Percentiles rank a stretch among this genome's conserved stretches.
phyloP scores from a whole-genome alignment of 2,888 invertebrate species.

The Ichneumoninae sp. region DNA sequence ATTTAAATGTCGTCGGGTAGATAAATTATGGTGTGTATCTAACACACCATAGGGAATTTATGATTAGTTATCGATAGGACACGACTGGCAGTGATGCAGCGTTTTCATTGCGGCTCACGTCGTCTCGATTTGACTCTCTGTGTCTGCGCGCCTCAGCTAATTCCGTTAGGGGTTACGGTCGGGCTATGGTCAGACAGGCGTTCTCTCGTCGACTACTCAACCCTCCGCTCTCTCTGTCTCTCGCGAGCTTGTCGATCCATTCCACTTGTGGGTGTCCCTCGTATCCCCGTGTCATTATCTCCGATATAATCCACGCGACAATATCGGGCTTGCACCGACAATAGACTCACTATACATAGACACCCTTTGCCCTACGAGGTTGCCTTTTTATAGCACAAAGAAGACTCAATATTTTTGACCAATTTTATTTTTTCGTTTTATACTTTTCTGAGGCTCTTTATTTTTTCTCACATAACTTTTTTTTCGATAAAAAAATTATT shows the following conservation, averaged over 20 bases:
- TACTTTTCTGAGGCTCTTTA: no score
- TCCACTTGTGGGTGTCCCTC: slow-evolving; percentile 41
- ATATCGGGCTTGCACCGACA: slow-evolving; percentile 42
- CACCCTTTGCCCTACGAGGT: slow-evolving; percentile 28
- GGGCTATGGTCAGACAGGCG: slow-evolving; percentile 63
- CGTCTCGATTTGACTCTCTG: background rate
- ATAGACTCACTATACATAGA: slow-evolving; percentile 12
- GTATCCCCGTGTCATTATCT: slow-evolving; percentile 39
- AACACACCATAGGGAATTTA: background rate
- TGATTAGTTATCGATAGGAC: slow-evolving; percentile 12
- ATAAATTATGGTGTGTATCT: background rate
- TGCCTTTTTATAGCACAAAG: slow-evolving; percentile 21
- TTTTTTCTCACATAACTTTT: no score
- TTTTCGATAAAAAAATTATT: no score
- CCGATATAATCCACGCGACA: slow-evolving; percentile 42
- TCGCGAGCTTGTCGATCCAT: slow-evolving; percentile 14
- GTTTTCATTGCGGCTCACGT: slow-evolving; percentile 25
- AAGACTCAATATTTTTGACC: background rate
- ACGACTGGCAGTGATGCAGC: slow-evolving; percentile 11
- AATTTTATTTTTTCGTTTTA: no score
- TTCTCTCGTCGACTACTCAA: slow-evolving; percentile 45
- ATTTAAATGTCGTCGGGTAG: background rate
- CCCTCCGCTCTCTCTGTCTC: slow-evolving; percentile 15
- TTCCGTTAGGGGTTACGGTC: slow-evolving; percentile 68
- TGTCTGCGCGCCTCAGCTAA: slow-evolving; percentile 56